Conservation (phyloP, 2,797 vertebrate genomes). For the Pipistrellus kuhlii region DNA sequence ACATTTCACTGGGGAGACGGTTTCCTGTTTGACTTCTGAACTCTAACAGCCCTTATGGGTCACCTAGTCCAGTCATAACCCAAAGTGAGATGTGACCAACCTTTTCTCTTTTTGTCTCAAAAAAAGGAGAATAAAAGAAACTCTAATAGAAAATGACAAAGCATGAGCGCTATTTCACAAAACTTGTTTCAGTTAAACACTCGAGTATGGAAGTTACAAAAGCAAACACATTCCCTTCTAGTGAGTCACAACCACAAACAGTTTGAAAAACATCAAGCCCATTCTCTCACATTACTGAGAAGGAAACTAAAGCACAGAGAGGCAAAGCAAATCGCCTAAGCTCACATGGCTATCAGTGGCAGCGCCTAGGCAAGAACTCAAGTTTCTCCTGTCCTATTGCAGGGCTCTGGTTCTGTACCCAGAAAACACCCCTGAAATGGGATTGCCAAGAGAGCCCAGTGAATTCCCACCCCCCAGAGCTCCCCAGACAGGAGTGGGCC, state of each 20-base stretch:
- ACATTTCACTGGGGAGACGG: not conserved
- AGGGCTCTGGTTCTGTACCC: not conserved
- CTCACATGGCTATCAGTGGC: not conserved
- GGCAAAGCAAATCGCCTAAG: not conserved
- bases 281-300: not conserved
- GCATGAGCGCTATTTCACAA: not conserved
- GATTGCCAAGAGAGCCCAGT: not conserved
- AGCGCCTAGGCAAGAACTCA: not conserved
- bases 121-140: slow-evolving; percentile 6
- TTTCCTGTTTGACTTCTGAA: not conserved
- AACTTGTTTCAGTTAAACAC: not conserved
- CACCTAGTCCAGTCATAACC: not conserved
- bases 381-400: not conserved
- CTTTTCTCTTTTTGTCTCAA: not conserved
- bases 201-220: not conserved
- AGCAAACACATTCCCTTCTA: not conserved
- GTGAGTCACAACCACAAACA: not conserved
- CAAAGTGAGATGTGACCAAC: not conserved
- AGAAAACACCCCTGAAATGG: not conserved
- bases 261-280: not conserved
- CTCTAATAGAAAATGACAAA: not conserved
- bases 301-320: not conserved
- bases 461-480: not conserved
- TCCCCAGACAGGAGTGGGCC: not conserved
- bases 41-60: not conserved